phyloP scores from a whole-genome alignment of 1,140 invertebrate species.

The Trichogramma pretiosum region DNA sequence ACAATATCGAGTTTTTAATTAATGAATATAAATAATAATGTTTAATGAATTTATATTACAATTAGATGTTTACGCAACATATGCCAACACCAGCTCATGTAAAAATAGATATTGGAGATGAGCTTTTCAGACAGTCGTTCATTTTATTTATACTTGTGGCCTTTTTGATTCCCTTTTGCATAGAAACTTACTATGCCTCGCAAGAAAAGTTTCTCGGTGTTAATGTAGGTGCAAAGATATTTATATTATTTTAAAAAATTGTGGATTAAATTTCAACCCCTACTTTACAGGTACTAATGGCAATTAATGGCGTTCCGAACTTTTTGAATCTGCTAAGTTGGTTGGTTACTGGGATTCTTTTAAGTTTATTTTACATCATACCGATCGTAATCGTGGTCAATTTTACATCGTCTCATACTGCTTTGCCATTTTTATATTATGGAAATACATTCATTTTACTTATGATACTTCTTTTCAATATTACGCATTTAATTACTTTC shows the following conservation, averaged over 20 bases:
- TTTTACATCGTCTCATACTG: constrained; percentile 24
- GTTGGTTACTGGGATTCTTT: constrained; percentile 32
- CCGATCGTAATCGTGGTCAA: constrained; percentile 34
- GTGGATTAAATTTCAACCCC: not conserved
- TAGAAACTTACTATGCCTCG: constrained; percentile 32
- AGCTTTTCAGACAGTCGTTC: constrained; percentile 22
- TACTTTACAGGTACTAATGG: constrained; percentile 35
- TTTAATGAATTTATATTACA: constrained; percentile 11
- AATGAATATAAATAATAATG: constrained; percentile 7
- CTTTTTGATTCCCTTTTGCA: constrained; percentile 34
- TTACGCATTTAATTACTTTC: constrained; percentile 31
- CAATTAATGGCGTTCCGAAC: constrained; percentile 36
- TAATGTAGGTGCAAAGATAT: constrained; percentile 27
- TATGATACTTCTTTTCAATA: constrained; percentile 30
- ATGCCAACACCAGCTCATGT: constrained; percentile 37
- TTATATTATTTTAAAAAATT: not conserved
- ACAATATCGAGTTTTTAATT: not conserved
- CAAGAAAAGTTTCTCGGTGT: constrained; percentile 39
- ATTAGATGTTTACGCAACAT: constrained; percentile 32
- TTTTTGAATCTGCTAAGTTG: constrained; percentile 36
- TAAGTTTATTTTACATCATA: constrained; percentile 31
- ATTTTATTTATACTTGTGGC: constrained; percentile 25
- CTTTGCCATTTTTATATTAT: constrained; percentile 32
- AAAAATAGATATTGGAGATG: constrained; percentile 23
- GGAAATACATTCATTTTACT: constrained; percentile 36